Percentiles rank a stretch among this genome's conserved stretches.
Conservation (phyloP, 2,113 vertebrate species). For the Polypterus bichir region DNA sequence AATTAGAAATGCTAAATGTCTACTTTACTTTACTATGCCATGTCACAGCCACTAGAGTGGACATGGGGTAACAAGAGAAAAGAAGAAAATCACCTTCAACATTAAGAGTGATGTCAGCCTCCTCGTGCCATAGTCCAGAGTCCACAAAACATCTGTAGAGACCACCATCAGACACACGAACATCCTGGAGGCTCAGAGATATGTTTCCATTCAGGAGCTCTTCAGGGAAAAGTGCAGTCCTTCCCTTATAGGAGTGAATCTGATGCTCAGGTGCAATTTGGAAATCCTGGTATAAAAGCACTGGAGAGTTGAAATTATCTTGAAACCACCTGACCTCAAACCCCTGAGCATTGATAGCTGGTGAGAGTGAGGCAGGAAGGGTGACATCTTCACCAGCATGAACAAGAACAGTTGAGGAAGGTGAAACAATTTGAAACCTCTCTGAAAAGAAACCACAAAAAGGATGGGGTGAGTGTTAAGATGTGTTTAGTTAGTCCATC, state of each 20-base stretch:
- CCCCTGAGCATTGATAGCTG: conserved; percentile 14
- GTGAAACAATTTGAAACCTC: conserved; percentile 26
- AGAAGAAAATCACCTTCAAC: conserved; percentile 24
- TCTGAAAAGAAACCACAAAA: conserved; percentile 16
- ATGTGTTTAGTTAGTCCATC: too few relatives aligned
- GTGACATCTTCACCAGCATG: conserved; percentile 18
- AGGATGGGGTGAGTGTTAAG: too few relatives aligned
- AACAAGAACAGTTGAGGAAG: conserved; percentile 13
- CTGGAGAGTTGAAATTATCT: conserved; percentile 4
- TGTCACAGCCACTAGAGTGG: too few relatives aligned
- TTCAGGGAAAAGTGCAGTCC: conserved; percentile 24
- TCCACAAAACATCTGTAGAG: conserved; percentile 29
- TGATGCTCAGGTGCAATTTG: conserved; percentile 24
- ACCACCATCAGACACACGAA: conserved; percentile 24
- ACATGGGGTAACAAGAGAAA: too few relatives aligned
- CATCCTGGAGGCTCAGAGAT: conserved; percentile 17
- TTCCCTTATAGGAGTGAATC: conserved; percentile 24
- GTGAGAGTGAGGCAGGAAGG: conserved; percentile 25
- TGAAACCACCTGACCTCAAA: conserved; percentile 40
- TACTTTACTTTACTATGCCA: too few relatives aligned
- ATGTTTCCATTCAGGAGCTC: conserved; percentile 16
- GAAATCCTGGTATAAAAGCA: conserved; percentile 24
- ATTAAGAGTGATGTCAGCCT: conserved; percentile 26
- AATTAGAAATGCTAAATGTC: too few relatives aligned
- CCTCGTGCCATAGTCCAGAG: conserved; percentile 5